A percentile compares a stretch with the other conserved stretches of the same genome.
These are phyloP conservation scores for Anthopleura xanthogrammica DNA, from an alignment of 92 coral and sea anemone genomes.

Conservation along the genomic window DNA sequence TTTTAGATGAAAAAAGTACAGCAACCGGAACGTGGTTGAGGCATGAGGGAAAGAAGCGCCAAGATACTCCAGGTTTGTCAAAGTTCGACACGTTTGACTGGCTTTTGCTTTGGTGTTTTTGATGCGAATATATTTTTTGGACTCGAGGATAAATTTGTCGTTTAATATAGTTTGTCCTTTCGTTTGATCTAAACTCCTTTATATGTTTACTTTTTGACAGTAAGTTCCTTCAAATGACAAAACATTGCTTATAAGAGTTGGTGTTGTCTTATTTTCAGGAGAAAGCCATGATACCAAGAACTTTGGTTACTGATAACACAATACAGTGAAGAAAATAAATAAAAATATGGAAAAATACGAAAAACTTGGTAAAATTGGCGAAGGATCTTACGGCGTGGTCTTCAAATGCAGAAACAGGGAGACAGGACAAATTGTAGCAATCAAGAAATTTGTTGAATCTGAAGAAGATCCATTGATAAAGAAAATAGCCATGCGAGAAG, in stretches of 20 bases:
- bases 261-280: slow-evolving; percentile 3
- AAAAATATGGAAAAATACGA: slow-evolving; percentile 86
- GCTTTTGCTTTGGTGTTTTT: neutral
- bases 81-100: neutral
- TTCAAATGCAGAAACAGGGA: slow-evolving; percentile 96
- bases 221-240: neutral
- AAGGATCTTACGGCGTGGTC: slow-evolving; percentile 97
- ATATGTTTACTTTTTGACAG: neutral
- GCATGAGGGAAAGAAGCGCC: slow-evolving; percentile 19
- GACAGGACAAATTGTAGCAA: slow-evolving; percentile 88
- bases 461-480: slow-evolving; percentile 92
- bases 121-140: neutral
- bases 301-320: neutral
- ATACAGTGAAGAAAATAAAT: neutral
- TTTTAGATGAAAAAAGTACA: slow-evolving; percentile 13
- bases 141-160: neutral
- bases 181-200: neutral
- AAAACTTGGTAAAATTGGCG: slow-evolving; percentile 92
- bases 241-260: neutral
- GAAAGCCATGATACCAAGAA: slow-evolving; percentile 1
- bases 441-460: slow-evolving; percentile 93
- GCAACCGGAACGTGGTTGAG: neutral
- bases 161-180: neutral
- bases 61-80: slow-evolving; percentile 14
- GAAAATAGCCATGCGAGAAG: slow-evolving; percentile 95